phyloP scores from a whole-genome alignment of 1,140 invertebrate genomes.

The Eueides isabella region DNA sequence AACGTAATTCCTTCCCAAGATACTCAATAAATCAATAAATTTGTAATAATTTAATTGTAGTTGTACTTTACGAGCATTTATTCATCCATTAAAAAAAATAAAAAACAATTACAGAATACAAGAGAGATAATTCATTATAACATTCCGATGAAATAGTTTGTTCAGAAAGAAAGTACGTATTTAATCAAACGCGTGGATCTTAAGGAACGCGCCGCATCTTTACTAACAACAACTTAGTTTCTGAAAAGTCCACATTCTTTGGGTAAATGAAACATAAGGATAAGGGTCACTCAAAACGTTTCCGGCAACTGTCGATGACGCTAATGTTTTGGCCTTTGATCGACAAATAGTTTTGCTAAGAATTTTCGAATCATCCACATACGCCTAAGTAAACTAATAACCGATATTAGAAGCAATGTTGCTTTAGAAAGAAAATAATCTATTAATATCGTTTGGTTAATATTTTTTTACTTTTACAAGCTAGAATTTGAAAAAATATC shows the following conservation, averaged over 20 bases:
- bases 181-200: conserved; percentile 52
- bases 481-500: no score
- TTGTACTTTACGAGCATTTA: background rate
- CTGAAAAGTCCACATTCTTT: conserved; percentile 69
- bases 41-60: background rate
- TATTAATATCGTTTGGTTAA: background rate
- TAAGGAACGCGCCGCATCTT: conserved; percentile 48
- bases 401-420: background rate
- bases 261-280: conserved; percentile 65
- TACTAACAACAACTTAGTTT: conserved; percentile 68
- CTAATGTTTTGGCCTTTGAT: conserved; percentile 57
- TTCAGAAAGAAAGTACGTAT: conserved; percentile 34
- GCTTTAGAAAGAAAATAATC: background rate
- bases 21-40: background rate
- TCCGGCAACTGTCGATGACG: conserved; percentile 33
- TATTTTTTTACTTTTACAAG: background rate
- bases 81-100: background rate
- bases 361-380: conserved; percentile 39
- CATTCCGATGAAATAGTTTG: conserved; percentile 27
- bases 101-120: conserved; percentile 6
- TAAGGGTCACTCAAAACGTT: conserved; percentile 45
- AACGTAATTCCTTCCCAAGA: background rate
- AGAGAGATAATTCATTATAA: conserved; percentile 5
- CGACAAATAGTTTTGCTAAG: conserved; percentile 57
- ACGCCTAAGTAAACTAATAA: conserved; percentile 1